Conservation (phyloP, 2,888 invertebrate species). For the Theretra japonica region DNA sequence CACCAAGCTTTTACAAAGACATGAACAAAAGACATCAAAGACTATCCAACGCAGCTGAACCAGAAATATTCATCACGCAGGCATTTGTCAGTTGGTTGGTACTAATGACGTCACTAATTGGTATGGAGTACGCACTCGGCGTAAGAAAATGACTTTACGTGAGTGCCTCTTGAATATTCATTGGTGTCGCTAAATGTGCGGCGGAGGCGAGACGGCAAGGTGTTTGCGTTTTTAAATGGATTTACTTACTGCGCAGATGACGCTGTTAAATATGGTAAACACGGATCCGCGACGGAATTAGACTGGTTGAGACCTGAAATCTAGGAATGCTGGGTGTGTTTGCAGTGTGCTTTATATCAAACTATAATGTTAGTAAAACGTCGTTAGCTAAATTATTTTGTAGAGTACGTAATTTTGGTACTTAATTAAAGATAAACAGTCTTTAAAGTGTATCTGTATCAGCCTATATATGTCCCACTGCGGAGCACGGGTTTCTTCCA, state of each 20-base stretch:
- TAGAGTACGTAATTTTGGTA: too few species aligned
- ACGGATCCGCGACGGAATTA: background rate
- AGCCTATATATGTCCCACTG: too few species aligned
- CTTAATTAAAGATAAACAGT: too few species aligned
- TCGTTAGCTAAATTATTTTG: too few species aligned
- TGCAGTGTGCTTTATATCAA: too few species aligned
- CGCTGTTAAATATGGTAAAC: background rate
- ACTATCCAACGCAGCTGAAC: background rate
- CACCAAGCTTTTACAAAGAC: too few species aligned
- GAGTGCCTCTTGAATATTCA: conserved; percentile 64
- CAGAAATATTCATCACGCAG: background rate
- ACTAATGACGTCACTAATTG: conserved; percentile 50
- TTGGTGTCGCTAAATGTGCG: conserved; percentile 47
- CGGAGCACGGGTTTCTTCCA: too few species aligned
- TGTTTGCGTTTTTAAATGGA: conserved; percentile 25
- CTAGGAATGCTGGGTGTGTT: background rate
- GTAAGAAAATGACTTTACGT: conserved; percentile 54
- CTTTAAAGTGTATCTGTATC: too few species aligned
- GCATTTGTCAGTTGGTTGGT: conserved; percentile 5
- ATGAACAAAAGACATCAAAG: background rate
- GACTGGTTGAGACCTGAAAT: background rate
- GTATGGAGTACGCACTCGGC: conserved; percentile 57
- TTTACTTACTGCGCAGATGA: conserved; percentile 1
- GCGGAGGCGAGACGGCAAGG: background rate
- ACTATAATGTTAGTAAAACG: too few species aligned